Evolutionary conservation across 1,140 invertebrate species (phyloP).

Genomic region (Trichonephila inaurata): DNA sequence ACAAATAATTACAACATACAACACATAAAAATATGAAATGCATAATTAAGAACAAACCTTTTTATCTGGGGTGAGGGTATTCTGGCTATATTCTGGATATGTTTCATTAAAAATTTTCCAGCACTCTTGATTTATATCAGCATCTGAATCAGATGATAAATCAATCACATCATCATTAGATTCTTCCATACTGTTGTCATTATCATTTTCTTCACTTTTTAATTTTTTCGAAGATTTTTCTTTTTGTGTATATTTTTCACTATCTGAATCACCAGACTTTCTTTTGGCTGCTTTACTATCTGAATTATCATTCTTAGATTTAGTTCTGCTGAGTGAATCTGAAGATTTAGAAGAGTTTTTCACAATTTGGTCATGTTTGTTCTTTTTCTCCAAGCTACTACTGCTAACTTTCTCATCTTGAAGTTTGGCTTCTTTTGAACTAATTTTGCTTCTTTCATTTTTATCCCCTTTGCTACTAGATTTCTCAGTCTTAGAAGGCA

Average conservation of each 20-base stretch:
- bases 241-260: neutral
- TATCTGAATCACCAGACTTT: neutral
- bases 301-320: neutral
- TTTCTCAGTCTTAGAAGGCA: slow-evolving; percentile 57
- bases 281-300: neutral
- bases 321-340: neutral
- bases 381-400: slow-evolving; percentile 48
- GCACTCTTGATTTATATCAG: slow-evolving; percentile 86
- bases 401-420: slow-evolving; percentile 65
- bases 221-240: neutral
- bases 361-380: neutral
- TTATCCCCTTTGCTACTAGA: slow-evolving; percentile 11
- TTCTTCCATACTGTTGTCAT: neutral
- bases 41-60: neutral
- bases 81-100: slow-evolving; percentile 78
- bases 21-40: too few species aligned
- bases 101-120: slow-evolving; percentile 87
- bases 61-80: slow-evolving; percentile 30
- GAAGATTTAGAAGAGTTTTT: slow-evolving; percentile 1
- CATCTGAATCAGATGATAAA: slow-evolving; percentile 80
- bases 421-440: slow-evolving; percentile 52
- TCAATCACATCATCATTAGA: neutral
- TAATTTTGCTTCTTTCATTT: neutral
- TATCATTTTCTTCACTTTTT: neutral
- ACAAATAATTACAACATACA: too few species aligned